phyloP scores from a whole-genome alignment of 2,888 invertebrate species.

The Dynastes grantii region DNA sequence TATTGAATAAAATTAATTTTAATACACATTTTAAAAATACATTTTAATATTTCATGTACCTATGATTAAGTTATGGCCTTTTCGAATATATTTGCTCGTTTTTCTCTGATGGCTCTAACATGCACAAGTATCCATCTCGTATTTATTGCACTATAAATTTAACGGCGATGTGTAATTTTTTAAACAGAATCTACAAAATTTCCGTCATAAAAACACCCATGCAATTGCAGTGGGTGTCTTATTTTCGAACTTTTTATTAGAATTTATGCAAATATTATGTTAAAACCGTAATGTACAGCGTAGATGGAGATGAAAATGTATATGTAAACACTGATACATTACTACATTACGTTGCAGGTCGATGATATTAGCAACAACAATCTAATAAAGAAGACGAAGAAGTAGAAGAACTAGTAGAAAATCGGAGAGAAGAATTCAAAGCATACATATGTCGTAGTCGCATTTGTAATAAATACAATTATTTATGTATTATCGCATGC shows the following conservation, averaged over 20 bases:
- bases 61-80: conserved; percentile 8
- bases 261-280: conserved; percentile 42
- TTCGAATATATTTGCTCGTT: background rate
- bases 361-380: conserved; percentile 11
- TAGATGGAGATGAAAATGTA: conserved; percentile 1
- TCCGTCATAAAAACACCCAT: conserved; percentile 41
- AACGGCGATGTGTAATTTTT: conserved; percentile 29
- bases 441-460: conserved; percentile 5
- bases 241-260: conserved; percentile 35
- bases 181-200: conserved; percentile 33
- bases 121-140: background rate
- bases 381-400: background rate
- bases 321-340: conserved; percentile 8
- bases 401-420: conserved; percentile 10
- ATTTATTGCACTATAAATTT: conserved; percentile 41
- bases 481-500: conserved; percentile 34
- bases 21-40: conserved; percentile 16
- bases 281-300: conserved; percentile 11
- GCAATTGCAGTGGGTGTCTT: conserved; percentile 38
- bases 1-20: conserved; percentile 25
- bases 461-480: conserved; percentile 40
- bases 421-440: conserved; percentile 14
- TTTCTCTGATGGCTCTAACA: background rate
- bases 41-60: conserved; percentile 9
- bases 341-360: background rate